Conservation (phyloP, 2,113 vertebrate species). For the Eulacestoma nigropectus region DNA sequence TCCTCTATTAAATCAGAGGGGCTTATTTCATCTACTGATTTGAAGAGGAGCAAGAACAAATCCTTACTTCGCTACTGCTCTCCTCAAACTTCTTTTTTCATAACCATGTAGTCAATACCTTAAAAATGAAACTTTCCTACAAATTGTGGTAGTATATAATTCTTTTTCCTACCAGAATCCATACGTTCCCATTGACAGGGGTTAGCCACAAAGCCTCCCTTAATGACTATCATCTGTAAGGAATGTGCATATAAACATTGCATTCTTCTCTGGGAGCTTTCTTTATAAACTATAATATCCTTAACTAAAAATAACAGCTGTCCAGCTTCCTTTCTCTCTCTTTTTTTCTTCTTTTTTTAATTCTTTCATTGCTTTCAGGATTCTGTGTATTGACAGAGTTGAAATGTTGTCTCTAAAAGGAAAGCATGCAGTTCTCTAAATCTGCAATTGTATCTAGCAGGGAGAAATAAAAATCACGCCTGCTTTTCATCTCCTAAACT, state of each 20-base stretch:
- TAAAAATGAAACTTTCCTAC: slow-evolving; percentile 54
- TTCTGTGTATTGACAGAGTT: neutral
- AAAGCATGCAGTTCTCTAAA: neutral
- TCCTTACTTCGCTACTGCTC: neutral
- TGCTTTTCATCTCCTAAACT: neutral
- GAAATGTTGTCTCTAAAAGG: neutral
- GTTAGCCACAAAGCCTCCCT: slow-evolving; percentile 30
- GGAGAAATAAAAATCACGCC: neutral
- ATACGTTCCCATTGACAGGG: slow-evolving; percentile 36
- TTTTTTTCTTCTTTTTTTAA: neutral
- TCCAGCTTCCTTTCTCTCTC: neutral
- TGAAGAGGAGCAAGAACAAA: neutral
- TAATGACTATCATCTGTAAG: slow-evolving; percentile 39
- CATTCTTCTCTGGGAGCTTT: slow-evolving; percentile 28
- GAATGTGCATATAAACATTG: slow-evolving; percentile 46
- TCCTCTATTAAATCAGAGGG: neutral
- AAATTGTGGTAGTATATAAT: neutral
- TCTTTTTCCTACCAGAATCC: slow-evolving; percentile 5
- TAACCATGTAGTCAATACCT: neutral
- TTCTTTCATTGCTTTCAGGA: neutral
- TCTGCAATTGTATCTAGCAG: neutral
- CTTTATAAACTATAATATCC: slow-evolving; percentile 38
- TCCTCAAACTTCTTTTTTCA: neutral
- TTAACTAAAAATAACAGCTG: slow-evolving; percentile 50
- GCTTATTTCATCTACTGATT: neutral